Evolutionary conservation across 2,888 invertebrate species (phyloP).

Genomic region (Mimas tiliae): DNA sequence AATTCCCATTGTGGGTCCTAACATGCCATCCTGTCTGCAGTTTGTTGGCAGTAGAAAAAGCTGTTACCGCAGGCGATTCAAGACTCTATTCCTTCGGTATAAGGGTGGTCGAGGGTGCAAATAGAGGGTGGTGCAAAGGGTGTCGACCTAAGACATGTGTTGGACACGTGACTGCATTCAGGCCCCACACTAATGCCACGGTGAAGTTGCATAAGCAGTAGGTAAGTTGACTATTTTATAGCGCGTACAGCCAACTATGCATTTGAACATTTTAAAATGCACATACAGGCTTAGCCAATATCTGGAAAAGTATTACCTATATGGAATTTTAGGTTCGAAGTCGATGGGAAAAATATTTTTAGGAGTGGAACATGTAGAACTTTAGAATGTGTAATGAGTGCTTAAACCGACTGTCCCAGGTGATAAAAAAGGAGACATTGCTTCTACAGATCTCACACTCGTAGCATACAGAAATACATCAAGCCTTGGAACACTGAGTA

Average conservation of each 20-base stretch:
- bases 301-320: no score
- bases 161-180: conserved; percentile 36
- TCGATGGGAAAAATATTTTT: no score
- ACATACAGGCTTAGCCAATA: no score
- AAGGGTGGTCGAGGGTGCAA: conserved; percentile 6
- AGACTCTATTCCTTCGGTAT: not conserved
- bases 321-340: no score
- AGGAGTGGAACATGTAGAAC: no score
- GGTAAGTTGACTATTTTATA: not conserved
- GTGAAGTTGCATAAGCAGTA: conserved; percentile 1
- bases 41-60: not conserved
- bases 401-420: no score
- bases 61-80: not conserved
- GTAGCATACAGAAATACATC: no score
- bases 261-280: not conserved
- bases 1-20: conserved; percentile 50
- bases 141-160: conserved; percentile 47
- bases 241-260: not conserved
- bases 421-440: no score
- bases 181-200: conserved; percentile 14
- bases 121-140: conserved; percentile 34
- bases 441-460: no score
- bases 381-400: no score
- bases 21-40: conserved; percentile 44
- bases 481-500: no score